Evolutionary conservation across 2,113 vertebrate species (phyloP), one percentile per base, ranked within the genome.

Genomic region (Chaetorhynchus papuensis): DNA sequence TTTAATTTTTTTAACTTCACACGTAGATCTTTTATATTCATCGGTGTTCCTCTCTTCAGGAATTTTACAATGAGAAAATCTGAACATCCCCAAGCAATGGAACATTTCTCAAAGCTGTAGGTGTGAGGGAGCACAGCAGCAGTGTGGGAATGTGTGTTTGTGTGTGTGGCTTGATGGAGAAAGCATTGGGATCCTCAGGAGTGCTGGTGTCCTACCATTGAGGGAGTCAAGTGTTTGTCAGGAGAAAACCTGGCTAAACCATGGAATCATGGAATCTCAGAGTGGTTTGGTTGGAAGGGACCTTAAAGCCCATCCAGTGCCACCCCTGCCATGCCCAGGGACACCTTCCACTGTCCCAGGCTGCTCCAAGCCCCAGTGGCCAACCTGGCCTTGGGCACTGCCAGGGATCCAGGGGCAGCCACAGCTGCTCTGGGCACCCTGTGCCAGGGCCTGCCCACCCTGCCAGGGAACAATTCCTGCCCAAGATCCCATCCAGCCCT

Each of bases 281-380:
- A 20, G 14, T 26, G 30, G 24, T 35, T 49, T n/a, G 41, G n/a
- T 41, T 79, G n/a, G 35, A 18, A 71, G 11, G 5, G 10, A 35
- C 30, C 2, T 10, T 4, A 54, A 21, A 70, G 0, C 0, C 1
- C 30, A 47, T 5, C 64, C 13, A 3, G 1, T 5, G 0, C 19
- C 47, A 45, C 2, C 15, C 39, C 27, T 20, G 14, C 63, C 45
- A 18, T 27, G 27, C 23, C 16, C 74, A 78, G 72, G 45, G 54
- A 53, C 64, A 39, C 19, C 54, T 87, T 0, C n/a, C 84, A 28
- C 15, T 17, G 35, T 13, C 28, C 56, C 84, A 61, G 54, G 63
- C 10, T 78, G 33, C 64, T 60, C 72, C 78, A 5, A 86, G 37
- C 45, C 45, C 63, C 15, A 69, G 0, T 50, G 10, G 9, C 84